Percentiles rank a stretch among this genome's conserved stretches.
These are phyloP conservation scores for Bellardia bayeri DNA, from an alignment of 2,888 invertebrate genomes.

Conservation along the genomic window DNA sequence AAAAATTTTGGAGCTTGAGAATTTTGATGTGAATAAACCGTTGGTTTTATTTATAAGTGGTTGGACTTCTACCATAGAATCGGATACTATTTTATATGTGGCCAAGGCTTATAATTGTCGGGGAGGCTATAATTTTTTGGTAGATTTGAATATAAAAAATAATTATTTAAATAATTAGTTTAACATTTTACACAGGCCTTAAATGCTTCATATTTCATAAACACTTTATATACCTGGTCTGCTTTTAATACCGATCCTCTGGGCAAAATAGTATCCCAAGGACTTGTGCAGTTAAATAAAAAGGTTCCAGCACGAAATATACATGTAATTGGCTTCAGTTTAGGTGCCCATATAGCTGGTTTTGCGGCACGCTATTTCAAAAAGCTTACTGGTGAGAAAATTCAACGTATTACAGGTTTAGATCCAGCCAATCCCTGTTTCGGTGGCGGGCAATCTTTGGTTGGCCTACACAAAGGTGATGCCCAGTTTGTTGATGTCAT, in stretches of 20 bases:
- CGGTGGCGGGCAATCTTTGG: slow-evolving; percentile 77
- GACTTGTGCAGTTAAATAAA: slow-evolving; percentile 75
- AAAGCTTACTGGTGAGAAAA: slow-evolving; percentile 73
- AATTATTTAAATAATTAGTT: neutral
- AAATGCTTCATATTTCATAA: slow-evolving; percentile 78
- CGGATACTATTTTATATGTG: slow-evolving; percentile 72
- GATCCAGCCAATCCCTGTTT: slow-evolving; percentile 83
- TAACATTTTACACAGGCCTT: slow-evolving; percentile 74
- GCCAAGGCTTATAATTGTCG: slow-evolving; percentile 80
- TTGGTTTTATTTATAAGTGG: slow-evolving; percentile 80
- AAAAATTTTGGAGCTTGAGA: slow-evolving; percentile 72
- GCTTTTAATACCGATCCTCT: slow-evolving; percentile 80
- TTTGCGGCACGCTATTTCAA: slow-evolving; percentile 78
- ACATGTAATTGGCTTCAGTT: slow-evolving; percentile 81
- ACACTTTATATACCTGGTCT: slow-evolving; percentile 81
- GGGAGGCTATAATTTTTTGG: slow-evolving; percentile 78
- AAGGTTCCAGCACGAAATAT: slow-evolving; percentile 76
- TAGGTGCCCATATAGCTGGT: slow-evolving; percentile 82
- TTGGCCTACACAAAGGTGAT: slow-evolving; percentile 79
- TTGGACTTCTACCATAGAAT: slow-evolving; percentile 77
- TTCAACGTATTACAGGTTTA: slow-evolving; percentile 81
- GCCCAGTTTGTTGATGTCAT: slow-evolving; percentile 81
- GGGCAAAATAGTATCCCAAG: slow-evolving; percentile 77
- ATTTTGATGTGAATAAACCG: slow-evolving; percentile 77
- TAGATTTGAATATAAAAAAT: slow-evolving; percentile 51